Evolutionary conservation across 2,797 vertebrate species (phyloP).

Genomic region (Knipowitschia caucasica): DNA sequence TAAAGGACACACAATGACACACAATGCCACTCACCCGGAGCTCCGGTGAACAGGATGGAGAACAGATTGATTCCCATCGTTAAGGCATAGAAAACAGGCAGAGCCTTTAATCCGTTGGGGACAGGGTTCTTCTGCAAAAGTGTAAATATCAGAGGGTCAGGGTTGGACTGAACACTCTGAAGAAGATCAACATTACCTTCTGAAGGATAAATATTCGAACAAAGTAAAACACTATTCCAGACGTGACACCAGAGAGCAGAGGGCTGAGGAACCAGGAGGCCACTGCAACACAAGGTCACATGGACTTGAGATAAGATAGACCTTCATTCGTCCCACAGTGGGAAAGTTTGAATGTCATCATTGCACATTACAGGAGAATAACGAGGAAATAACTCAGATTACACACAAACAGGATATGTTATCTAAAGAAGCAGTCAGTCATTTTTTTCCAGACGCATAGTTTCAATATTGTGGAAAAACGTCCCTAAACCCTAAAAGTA

Average conservation of each 20-base stretch:
- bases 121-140: constrained; percentile 87
- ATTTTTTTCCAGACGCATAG: too few species aligned
- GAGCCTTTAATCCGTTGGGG: constrained; percentile 89
- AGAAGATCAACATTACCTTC: too few species aligned
- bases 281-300: constrained; percentile 69
- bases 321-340: too few species aligned
- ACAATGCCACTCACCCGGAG: constrained; percentile 85
- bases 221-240: constrained; percentile 89
- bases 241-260: constrained; percentile 93
- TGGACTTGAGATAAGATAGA: too few species aligned
- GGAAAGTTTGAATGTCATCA: too few species aligned
- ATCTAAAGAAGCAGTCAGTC: too few species aligned
- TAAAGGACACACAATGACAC: constrained; percentile 48
- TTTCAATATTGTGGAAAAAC: too few species aligned
- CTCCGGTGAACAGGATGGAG: constrained; percentile 93
- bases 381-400: too few species aligned
- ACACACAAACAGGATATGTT: too few species aligned
- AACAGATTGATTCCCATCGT: constrained; percentile 94
- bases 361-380: too few species aligned
- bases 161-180: too few species aligned
- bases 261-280: constrained; percentile 96
- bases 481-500: too few species aligned
- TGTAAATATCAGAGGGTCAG: constrained; percentile 20
- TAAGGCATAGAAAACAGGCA: constrained; percentile 92
- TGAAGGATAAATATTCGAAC: constrained; percentile 87